Evolutionary conservation across 53 echinoderm and acorn worm species (phyloP).

Genomic region (Antedon mediterranea): DNA sequence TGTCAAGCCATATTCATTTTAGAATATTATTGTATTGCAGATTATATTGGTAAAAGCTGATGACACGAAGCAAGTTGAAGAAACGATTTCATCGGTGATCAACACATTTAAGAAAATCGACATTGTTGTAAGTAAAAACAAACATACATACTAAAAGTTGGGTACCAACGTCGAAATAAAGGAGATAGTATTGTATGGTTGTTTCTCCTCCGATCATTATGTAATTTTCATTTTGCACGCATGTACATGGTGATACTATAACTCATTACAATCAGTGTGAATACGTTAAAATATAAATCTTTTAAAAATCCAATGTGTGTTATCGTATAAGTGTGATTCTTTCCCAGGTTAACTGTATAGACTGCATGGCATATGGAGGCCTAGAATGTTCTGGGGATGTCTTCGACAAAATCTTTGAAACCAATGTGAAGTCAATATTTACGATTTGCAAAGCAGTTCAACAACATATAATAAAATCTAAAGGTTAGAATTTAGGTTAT

Average conservation of each 20-base stretch:
- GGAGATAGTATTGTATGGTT: no score
- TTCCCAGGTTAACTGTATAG: not conserved
- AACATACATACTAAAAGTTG: no score
- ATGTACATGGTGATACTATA: no score
- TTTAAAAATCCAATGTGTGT: no score
- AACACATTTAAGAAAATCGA: constrained; percentile 21
- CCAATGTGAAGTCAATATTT: not conserved
- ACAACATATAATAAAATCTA: not conserved
- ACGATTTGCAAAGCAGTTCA: not conserved
- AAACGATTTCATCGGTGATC: constrained; percentile 17
- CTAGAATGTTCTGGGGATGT: not conserved
- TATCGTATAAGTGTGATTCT: no score
- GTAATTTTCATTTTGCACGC: no score
- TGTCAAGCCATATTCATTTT: no score
- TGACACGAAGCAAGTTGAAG: constrained; percentile 17
- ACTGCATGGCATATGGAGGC: not conserved
- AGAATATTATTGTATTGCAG: constrained; percentile 5
- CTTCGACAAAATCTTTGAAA: not conserved
- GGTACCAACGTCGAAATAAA: no score
- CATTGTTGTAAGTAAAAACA: constrained; percentile 26
- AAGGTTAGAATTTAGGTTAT: not conserved
- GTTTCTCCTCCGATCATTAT: no score
- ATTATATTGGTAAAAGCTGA: constrained; percentile 28
- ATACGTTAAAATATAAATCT: no score
- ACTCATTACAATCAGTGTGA: no score